phyloP scores from a whole-genome alignment of 1,140 invertebrate species.

The Latrodectus geometricus region DNA sequence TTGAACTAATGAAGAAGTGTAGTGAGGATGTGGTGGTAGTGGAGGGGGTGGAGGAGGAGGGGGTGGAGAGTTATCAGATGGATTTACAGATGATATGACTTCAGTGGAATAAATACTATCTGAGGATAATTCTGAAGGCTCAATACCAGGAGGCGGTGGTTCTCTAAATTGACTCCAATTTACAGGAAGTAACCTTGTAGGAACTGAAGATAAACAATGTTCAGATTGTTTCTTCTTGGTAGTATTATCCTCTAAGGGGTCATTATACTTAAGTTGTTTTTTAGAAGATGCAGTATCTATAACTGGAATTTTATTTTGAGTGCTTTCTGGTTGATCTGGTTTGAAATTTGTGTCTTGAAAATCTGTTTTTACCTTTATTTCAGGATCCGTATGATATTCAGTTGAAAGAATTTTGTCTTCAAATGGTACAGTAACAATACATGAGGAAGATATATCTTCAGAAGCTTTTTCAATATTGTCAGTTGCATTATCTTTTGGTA shows the following conservation, averaged over 20 bases:
- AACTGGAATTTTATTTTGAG: background rate
- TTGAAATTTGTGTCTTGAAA: background rate
- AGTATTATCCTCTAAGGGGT: constrained; percentile 47
- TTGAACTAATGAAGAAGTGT: constrained; percentile 2
- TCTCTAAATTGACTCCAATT: constrained; percentile 31
- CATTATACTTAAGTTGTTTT: constrained; percentile 17
- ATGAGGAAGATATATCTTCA: background rate
- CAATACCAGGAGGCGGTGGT: constrained; percentile 45
- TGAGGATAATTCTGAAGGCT: background rate
- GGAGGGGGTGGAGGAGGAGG: background rate
- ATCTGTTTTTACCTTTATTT: constrained; percentile 42
- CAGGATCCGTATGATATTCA: constrained; percentile 18
- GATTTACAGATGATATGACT: background rate
- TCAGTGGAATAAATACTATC: background rate
- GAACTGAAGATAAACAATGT: background rate
- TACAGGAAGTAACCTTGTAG: background rate
- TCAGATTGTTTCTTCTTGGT: background rate
- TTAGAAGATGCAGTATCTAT: background rate
- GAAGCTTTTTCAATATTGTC: background rate
- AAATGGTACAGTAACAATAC: constrained; percentile 7
- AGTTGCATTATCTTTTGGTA: background rate
- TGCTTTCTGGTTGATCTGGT: background rate
- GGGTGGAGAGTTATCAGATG: background rate
- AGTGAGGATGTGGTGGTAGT: background rate
- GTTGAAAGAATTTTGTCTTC: constrained; percentile 13